phyloP scores from a whole-genome alignment of 2,113 vertebrate genomes.

The Fregata magnificens region DNA sequence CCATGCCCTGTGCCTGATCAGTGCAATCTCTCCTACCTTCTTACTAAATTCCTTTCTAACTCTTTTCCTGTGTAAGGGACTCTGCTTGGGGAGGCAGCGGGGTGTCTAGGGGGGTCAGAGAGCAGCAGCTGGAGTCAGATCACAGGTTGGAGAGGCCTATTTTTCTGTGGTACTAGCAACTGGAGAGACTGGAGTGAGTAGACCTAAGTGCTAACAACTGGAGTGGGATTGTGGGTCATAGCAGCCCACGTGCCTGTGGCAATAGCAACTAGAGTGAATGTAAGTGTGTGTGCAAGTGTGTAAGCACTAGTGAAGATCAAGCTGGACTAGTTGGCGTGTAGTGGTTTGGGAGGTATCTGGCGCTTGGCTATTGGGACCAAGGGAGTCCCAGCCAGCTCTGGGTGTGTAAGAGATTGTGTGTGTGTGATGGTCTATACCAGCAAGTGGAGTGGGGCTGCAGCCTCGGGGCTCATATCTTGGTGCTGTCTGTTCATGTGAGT shows the following conservation, averaged over 20 bases:
- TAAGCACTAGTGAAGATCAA: neutral
- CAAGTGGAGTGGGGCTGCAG: neutral
- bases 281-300: neutral
- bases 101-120: no score
- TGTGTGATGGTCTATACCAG: neutral
- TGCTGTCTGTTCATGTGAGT: neutral
- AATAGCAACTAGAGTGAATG: neutral
- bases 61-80: neutral
- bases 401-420: neutral
- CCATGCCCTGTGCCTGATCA: neutral
- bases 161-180: neutral
- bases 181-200: neutral
- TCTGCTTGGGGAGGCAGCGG: neutral
- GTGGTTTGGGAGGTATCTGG: neutral
- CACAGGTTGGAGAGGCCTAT: neutral
- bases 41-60: neutral
- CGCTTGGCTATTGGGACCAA: neutral
- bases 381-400: neutral
- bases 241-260: neutral
- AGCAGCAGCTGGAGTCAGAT: neutral
- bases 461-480: neutral
- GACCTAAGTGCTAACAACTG: neutral
- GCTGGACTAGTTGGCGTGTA: neutral
- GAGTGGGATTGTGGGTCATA: neutral
- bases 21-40: neutral